Percentiles rank a stretch among this genome's conserved stretches.
phyloP scores from a whole-genome alignment of 2,113 vertebrate genomes.

The Pogona vitticeps region DNA sequence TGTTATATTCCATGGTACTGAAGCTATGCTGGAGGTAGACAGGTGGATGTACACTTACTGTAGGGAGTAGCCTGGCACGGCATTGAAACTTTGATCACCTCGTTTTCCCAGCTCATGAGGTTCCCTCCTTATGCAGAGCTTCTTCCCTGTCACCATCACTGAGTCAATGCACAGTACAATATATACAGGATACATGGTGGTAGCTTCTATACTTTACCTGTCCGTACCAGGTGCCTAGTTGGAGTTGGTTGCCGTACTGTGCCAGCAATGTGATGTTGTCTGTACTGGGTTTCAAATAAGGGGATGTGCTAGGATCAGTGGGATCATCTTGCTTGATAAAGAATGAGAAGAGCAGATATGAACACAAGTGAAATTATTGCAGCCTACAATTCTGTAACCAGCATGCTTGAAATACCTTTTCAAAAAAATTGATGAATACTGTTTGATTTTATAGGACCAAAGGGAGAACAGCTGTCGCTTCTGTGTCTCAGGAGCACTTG shows the following conservation, averaged over 20 bases:
- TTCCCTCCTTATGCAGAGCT: background rate
- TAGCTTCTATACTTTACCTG: background rate
- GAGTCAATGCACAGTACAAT: background rate
- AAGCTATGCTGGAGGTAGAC: too few species aligned
- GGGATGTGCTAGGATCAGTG: background rate
- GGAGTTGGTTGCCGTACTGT: background rate
- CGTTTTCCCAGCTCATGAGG: too few species aligned
- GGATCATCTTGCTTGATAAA: background rate
- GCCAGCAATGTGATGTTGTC: background rate
- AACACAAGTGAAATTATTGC: background rate
- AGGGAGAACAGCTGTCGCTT: background rate
- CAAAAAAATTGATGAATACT: background rate
- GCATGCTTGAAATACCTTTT: background rate
- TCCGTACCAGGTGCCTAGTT: too few species aligned
- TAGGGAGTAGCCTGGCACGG: too few species aligned
- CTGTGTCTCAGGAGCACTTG: background rate
- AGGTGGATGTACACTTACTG: too few species aligned
- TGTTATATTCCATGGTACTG: too few species aligned
- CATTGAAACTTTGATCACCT: background rate
- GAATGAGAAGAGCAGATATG: background rate
- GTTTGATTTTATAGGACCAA: background rate
- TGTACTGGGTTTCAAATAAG: background rate
- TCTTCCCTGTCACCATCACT: background rate
- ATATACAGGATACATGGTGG: background rate
- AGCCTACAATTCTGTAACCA: background rate